A percentile compares a stretch with the other conserved stretches of the same genome.
These are phyloP conservation scores for Dysdera silvatica DNA, from an alignment of 1,140 invertebrate genomes.

Conservation along the genomic window DNA sequence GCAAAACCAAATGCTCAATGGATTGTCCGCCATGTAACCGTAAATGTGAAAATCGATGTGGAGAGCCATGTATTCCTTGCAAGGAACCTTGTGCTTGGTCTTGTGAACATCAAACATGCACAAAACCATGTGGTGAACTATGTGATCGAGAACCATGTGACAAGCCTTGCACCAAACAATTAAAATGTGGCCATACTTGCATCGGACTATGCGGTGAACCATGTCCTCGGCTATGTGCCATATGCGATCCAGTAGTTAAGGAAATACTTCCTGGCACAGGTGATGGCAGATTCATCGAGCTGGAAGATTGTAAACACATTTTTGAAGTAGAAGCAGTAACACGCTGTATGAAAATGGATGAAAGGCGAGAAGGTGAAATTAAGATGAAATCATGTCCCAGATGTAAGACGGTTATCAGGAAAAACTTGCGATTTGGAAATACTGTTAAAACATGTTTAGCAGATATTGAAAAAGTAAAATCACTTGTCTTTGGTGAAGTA, in stretches of 20 bases:
- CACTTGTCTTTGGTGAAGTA: no score
- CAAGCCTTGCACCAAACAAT: constrained; percentile 45
- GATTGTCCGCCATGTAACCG: constrained; percentile 36
- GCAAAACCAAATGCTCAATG: constrained; percentile 33
- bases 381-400: constrained; percentile 54
- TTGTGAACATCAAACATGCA: constrained; percentile 52
- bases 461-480: constrained; percentile 53
- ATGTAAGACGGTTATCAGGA: constrained; percentile 56
- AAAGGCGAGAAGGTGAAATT: constrained; percentile 42
- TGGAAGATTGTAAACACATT: constrained; percentile 57
- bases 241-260: constrained; percentile 47
- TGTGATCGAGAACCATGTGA: constrained; percentile 53
- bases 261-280: constrained; percentile 49
- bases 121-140: constrained; percentile 50
- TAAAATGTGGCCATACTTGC: constrained; percentile 61
- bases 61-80: constrained; percentile 30
- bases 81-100: constrained; percentile 38
- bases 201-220: constrained; percentile 61
- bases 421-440: constrained; percentile 54
- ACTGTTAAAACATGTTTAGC: constrained; percentile 49
- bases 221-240: constrained; percentile 45
- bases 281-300: constrained; percentile 47
- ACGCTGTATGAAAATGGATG: constrained; percentile 43
- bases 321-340: constrained; percentile 54
- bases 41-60: constrained; percentile 28